These are phyloP conservation scores for Halcyon malimbica DNA, from an alignment of 2,113 vertebrate genomes.

Conservation along the genomic window DNA sequence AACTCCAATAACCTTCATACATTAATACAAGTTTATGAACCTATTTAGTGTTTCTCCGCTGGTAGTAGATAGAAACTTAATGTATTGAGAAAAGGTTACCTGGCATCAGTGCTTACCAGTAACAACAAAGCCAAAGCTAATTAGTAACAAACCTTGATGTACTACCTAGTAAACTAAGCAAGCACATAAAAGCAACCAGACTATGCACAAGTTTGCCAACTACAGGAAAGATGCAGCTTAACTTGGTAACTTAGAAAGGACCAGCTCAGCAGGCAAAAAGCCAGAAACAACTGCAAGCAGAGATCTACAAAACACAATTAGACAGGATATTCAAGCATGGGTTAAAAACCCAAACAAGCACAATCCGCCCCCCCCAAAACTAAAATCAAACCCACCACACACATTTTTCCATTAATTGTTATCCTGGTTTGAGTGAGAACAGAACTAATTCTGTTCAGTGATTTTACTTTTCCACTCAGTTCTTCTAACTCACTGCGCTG, in stretches of 20 bases:
- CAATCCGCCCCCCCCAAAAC: no score
- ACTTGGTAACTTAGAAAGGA: background rate
- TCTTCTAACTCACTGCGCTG: no score
- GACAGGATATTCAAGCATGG: background rate
- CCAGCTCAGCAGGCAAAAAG: background rate
- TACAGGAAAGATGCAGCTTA: background rate
- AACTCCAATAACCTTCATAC: background rate
- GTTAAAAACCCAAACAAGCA: background rate
- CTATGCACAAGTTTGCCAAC: accelerated
- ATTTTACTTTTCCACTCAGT: no score
- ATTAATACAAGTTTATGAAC: background rate
- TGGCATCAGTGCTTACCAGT: background rate
- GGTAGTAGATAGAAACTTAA: background rate
- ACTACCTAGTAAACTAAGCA: background rate
- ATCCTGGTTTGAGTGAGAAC: no score
- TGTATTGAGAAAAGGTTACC: background rate
- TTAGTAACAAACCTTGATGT: background rate
- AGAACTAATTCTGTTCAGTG: no score
- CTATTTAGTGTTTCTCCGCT: background rate
- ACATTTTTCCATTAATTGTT: background rate
- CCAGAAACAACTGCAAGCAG: background rate
- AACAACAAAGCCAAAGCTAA: background rate
- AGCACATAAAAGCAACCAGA: background rate
- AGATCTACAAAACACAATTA: background rate
- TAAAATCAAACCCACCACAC: background rate